Evolutionary conservation across 2,797 vertebrate genomes (phyloP).

Genomic region (Bovichtus diacanthus): DNA sequence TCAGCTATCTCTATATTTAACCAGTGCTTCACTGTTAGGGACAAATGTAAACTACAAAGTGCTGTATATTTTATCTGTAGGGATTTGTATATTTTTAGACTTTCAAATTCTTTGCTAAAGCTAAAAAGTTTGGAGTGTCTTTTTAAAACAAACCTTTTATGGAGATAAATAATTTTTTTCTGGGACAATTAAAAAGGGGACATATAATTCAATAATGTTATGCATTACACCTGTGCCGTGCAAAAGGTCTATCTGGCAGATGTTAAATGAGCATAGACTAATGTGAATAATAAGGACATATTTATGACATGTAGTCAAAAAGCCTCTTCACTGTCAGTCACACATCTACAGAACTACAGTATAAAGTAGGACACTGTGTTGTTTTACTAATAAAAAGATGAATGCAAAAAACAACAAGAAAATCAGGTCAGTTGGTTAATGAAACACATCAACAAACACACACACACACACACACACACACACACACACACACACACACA

Average conservation of each 20-base stretch:
- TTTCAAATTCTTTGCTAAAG: neutral
- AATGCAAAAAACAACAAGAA: too few relatives aligned
- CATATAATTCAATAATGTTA: too few relatives aligned
- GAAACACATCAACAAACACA: too few relatives aligned
- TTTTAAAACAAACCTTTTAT: too few relatives aligned
- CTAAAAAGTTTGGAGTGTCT: too few relatives aligned
- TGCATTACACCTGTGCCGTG: neutral
- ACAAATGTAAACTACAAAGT: neutral
- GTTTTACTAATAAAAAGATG: neutral
- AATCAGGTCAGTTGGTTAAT: neutral
- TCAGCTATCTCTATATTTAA: neutral
- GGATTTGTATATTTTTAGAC: neutral
- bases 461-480: too few relatives aligned
- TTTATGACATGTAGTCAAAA: neutral
- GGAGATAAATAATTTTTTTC: too few relatives aligned
- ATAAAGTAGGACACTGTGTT: neutral
- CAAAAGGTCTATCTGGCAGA: neutral
- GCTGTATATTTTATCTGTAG: neutral
- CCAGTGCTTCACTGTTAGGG: too few relatives aligned
- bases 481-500: too few relatives aligned
- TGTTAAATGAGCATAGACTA: neutral
- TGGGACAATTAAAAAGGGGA: neutral
- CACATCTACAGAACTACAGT: neutral
- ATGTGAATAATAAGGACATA: neutral
- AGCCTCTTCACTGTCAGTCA: neutral